Evolutionary conservation across 2,797 vertebrate species (phyloP).

Genomic region (Vultur gryphus): DNA sequence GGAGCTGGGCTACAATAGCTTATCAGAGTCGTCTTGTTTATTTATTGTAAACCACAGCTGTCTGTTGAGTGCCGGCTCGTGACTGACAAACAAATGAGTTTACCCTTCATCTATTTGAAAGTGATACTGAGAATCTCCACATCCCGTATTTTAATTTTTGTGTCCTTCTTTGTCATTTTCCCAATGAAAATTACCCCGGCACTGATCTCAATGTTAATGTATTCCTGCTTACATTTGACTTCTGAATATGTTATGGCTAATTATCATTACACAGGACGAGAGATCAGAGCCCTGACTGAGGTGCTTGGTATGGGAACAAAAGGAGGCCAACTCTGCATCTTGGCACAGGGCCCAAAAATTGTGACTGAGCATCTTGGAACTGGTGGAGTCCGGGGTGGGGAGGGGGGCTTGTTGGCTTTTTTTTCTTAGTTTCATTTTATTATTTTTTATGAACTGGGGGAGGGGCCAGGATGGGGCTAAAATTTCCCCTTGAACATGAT

Average conservation of each 20-base stretch:
- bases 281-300: constrained; percentile 82
- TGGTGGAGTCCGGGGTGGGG: constrained; percentile 17
- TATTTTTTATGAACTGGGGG: constrained; percentile 55
- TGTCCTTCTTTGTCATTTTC: constrained; percentile 78
- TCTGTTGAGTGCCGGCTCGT: constrained; percentile 26
- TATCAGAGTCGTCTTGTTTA: constrained; percentile 30
- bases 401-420: not conserved
- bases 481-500: constrained; percentile 97
- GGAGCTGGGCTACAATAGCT: constrained; percentile 24
- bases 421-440: not conserved
- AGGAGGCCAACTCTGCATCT: constrained; percentile 81
- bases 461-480: constrained; percentile 71
- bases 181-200: constrained; percentile 68
- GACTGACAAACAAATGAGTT: constrained; percentile 47
- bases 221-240: constrained; percentile 95
- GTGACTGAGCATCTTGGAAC: constrained; percentile 69
- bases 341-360: constrained; percentile 82
- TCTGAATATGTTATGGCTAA: constrained; percentile 95
- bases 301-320: constrained; percentile 80
- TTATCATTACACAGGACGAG: constrained; percentile 89
- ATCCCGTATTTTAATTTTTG: constrained; percentile 18
- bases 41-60: constrained; percentile 51
- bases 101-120: constrained; percentile 32
- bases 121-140: constrained; percentile 15
- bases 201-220: constrained; percentile 91